A percentile compares a stretch with the other conserved stretches of the same genome.
phyloP scores from a whole-genome alignment of 2,797 vertebrate genomes.

The Sebastes jordani region DNA sequence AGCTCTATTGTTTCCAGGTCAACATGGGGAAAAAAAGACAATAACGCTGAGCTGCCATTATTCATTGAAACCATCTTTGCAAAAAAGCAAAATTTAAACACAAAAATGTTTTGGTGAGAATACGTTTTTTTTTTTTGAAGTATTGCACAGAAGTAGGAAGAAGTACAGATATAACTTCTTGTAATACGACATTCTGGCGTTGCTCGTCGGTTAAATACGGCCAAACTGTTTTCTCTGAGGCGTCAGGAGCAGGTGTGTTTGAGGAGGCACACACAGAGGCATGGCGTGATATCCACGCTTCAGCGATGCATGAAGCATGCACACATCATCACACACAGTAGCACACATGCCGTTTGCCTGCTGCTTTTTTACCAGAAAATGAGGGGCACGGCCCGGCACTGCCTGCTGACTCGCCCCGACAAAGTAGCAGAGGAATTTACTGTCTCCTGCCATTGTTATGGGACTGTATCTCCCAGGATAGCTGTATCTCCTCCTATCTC shows the following conservation, averaged over 20 bases:
- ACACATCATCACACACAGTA: constrained; percentile 66
- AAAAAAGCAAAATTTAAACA: not conserved
- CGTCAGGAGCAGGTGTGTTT: constrained; percentile 72
- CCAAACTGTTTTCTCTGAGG: constrained; percentile 56
- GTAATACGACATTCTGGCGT: not conserved
- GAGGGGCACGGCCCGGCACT: constrained; percentile 44
- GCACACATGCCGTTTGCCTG: constrained; percentile 63
- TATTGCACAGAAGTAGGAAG: not conserved
- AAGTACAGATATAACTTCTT: not conserved
- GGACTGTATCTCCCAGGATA: constrained; percentile 49
- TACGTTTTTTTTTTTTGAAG: not conserved
- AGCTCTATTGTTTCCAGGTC: constrained; percentile 9
- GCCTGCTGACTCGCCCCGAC: constrained; percentile 50
- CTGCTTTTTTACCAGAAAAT: constrained; percentile 65
- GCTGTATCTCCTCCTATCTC: constrained; percentile 30
- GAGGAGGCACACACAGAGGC: constrained; percentile 66
- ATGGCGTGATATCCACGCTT: constrained; percentile 59
- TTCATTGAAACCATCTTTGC: not conserved
- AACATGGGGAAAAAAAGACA: constrained; percentile 1
- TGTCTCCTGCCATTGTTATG: constrained; percentile 50
- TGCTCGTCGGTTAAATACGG: constrained; percentile 30
- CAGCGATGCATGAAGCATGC: constrained; percentile 71
- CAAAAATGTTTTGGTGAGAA: not conserved
- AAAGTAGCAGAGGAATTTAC: constrained; percentile 59
- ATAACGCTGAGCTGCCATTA: not conserved